A percentile compares a stretch with the other conserved stretches of the same genome.
Evolutionary conservation across 2,113 vertebrate species (phyloP).

Genomic region (Telmatochromis brichardi): DNA sequence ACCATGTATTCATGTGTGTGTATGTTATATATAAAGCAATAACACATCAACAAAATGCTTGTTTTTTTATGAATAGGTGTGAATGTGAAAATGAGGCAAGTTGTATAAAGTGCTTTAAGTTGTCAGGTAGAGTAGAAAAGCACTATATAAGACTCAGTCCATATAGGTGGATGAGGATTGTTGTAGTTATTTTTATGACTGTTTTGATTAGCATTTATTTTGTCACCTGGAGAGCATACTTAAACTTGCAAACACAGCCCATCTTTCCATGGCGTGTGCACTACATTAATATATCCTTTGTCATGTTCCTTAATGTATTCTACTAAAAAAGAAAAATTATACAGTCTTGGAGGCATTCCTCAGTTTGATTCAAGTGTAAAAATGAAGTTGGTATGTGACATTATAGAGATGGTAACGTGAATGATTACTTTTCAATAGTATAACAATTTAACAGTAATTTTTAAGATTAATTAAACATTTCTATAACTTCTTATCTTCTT

Average conservation of each 20-base stretch:
- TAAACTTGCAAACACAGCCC: not conserved
- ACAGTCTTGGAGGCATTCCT: not conserved
- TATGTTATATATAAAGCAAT: not conserved
- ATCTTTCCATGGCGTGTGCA: not conserved
- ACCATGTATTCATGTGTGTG: not conserved
- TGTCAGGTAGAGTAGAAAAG: not conserved
- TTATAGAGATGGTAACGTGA: not conserved
- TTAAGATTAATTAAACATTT: not conserved
- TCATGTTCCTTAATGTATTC: not conserved
- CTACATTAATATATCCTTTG: not conserved
- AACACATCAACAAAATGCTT: not conserved
- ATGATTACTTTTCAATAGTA: not conserved
- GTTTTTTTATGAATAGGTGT: not conserved
- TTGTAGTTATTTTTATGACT: not conserved
- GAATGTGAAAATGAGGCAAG: not conserved
- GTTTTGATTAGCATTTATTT: not conserved
- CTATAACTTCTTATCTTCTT: not conserved
- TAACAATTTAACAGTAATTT: not conserved
- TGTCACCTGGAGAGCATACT: not conserved
- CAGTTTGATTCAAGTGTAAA: not conserved
- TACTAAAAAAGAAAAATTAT: not conserved
- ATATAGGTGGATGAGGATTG: not conserved
- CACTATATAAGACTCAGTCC: not conserved
- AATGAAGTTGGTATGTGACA: not conserved
- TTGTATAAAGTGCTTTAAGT: not conserved